phyloP scores from a whole-genome alignment of 2,113 vertebrate genomes.

The Dipodomys spectabilis region DNA sequence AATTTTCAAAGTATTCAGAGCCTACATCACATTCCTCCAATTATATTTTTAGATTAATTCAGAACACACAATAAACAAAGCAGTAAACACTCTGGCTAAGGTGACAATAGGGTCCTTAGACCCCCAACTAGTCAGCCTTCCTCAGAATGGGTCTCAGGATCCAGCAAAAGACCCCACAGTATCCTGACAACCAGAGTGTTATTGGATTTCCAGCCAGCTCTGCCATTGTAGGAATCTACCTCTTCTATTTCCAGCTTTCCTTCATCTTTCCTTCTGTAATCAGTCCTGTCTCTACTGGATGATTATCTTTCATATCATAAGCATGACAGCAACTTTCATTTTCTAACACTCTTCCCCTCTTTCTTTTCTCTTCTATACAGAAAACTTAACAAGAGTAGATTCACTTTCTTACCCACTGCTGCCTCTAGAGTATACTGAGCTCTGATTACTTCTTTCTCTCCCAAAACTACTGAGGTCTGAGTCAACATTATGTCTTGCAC shows the following conservation, averaged over 20 bases:
- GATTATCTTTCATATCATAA: neutral
- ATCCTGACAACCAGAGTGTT: rapidly evolving
- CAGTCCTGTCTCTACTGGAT: neutral
- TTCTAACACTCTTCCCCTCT: neutral
- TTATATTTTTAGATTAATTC: neutral
- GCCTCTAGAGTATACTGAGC: neutral
- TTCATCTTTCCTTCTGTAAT: neutral
- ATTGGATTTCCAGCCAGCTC: neutral
- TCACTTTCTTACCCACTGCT: neutral
- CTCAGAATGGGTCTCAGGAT: neutral
- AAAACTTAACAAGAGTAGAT: neutral
- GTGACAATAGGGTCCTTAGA: too few species aligned
- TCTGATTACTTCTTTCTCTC: neutral
- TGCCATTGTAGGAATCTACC: neutral
- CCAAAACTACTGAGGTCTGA: neutral
- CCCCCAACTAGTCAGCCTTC: neutral
- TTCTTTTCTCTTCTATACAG: neutral
- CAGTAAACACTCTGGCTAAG: neutral
- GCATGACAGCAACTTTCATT: neutral
- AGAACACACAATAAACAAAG: conserved; percentile 4
- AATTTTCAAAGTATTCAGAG: neutral
- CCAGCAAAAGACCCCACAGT: neutral
- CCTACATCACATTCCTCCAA: neutral
- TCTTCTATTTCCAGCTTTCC: neutral
- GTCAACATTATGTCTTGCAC: neutral